Conservation (phyloP, 2,888 invertebrate genomes). For the Eupithecia dodoneata region DNA sequence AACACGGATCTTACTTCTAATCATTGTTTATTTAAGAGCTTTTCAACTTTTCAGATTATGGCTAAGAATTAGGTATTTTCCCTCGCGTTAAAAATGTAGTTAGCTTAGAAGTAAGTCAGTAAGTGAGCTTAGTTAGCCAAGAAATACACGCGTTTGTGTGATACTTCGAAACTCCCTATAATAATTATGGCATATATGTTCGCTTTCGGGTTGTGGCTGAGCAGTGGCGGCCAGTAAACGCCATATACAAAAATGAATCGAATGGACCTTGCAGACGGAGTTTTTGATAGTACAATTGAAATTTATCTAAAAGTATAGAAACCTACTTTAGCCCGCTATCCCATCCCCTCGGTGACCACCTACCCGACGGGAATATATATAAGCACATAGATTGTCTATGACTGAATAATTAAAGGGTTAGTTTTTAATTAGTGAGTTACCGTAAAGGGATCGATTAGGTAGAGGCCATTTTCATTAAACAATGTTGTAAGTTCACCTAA, state of each 20-base stretch:
- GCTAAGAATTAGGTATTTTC: background rate
- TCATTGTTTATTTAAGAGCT: conserved; percentile 26
- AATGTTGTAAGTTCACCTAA: background rate
- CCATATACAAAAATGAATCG: no score
- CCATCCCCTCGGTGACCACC: no score
- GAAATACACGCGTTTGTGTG: background rate
- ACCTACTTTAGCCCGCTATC: no score
- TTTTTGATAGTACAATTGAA: no score
- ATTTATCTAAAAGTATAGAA: no score
- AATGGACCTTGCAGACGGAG: no score
- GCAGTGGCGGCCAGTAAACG: background rate
- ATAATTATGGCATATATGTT: background rate
- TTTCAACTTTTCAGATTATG: conserved; percentile 15
- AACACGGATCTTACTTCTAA: conserved; percentile 32
- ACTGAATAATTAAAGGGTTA: no score
- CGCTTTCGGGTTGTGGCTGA: background rate
- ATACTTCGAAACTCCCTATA: no score
- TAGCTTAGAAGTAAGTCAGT: no score
- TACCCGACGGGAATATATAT: no score
- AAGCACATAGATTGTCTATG: no score
- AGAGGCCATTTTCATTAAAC: background rate
- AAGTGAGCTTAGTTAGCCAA: background rate
- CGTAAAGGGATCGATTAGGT: background rate
- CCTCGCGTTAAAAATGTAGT: background rate
- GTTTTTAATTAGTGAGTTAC: no score